phyloP scores from a whole-genome alignment of 2,888 invertebrate species.

The Drosophila melanocephala region DNA sequence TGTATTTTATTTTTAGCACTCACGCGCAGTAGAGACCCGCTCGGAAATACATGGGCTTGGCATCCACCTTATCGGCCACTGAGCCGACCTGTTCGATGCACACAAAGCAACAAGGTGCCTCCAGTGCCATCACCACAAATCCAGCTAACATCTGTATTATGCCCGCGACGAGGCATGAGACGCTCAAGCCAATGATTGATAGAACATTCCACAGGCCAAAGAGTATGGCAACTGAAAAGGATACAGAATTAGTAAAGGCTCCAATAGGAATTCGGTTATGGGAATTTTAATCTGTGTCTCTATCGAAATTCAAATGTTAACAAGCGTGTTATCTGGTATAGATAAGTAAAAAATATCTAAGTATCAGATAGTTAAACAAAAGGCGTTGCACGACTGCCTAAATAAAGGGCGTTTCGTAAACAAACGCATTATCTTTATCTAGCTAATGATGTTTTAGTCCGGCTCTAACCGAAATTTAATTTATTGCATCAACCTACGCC shows the following conservation, averaged over 20 bases:
- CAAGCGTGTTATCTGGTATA: conserved; percentile 3
- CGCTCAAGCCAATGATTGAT: conserved; percentile 88
- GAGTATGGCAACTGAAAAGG: conserved; percentile 91
- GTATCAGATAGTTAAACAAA: background rate
- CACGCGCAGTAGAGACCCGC: conserved; percentile 94
- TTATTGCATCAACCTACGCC: conserved; percentile 35
- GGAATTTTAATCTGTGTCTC: background rate
- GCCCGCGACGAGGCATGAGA: conserved; percentile 91
- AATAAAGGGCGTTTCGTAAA: conserved; percentile 19
- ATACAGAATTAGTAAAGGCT: background rate
- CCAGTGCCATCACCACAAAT: conserved; percentile 94
- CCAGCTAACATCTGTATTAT: conserved; percentile 96
- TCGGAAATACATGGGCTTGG: conserved; percentile 95
- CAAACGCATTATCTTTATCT: conserved; percentile 16
- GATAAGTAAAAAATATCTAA: background rate
- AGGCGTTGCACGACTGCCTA: background rate
- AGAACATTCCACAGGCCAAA: conserved; percentile 92
- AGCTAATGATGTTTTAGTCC: conserved; percentile 5
- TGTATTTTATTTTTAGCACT: conserved; percentile 85
- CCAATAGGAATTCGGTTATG: background rate
- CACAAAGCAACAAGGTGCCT: conserved; percentile 98
- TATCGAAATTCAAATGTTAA: background rate
- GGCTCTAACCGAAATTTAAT: conserved; percentile 10
- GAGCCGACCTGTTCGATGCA: conserved; percentile 97
- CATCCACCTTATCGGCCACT: conserved; percentile 93